Percentiles rank a stretch among this genome's conserved stretches.
These are phyloP conservation scores for Phragmatobia fuliginosa DNA, from an alignment of 2,888 invertebrate species.

Conservation along the genomic window DNA sequence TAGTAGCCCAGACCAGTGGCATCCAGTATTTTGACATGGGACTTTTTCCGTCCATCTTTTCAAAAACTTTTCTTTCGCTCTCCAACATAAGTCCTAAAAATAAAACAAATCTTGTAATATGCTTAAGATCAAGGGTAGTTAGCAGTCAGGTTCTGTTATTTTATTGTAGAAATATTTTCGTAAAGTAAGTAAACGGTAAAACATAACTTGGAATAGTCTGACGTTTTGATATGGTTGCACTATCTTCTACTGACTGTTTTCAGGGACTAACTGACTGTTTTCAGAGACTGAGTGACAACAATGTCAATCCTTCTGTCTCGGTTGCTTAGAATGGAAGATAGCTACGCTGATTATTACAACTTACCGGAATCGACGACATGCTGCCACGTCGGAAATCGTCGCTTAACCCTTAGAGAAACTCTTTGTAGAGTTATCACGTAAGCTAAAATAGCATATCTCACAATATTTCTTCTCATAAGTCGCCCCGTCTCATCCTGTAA, in stretches of 20 bases:
- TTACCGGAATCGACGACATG: conserved; percentile 96
- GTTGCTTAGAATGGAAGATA: background rate
- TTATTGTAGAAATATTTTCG: background rate
- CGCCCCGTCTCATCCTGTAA: conserved; percentile 94
- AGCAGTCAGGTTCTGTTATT: background rate
- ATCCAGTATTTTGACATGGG: conserved; percentile 97
- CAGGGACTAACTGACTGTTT: background rate
- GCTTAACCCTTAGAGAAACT: conserved; percentile 94
- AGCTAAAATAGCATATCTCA: conserved; percentile 95
- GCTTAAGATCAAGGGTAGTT: background rate
- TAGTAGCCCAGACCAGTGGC: conserved; percentile 97
- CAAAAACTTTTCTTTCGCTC: conserved; percentile 96
- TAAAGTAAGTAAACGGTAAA: background rate
- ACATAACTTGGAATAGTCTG: background rate
- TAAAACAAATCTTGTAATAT: background rate
- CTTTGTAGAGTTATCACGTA: conserved; percentile 96
- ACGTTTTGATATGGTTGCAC: background rate
- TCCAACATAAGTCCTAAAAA: conserved; percentile 94
- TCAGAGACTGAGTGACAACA: background rate
- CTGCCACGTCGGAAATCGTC: conserved; percentile 95
- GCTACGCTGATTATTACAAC: conserved; percentile 9
- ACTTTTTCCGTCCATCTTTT: conserved; percentile 95
- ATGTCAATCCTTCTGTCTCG: background rate
- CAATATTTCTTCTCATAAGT: conserved; percentile 95
- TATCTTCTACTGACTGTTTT: too few relatives aligned